Evolutionary conservation across 2,797 vertebrate species (phyloP), one percentile per base, ranked within the genome.

Genomic region (Alfaro cultratus): DNA sequence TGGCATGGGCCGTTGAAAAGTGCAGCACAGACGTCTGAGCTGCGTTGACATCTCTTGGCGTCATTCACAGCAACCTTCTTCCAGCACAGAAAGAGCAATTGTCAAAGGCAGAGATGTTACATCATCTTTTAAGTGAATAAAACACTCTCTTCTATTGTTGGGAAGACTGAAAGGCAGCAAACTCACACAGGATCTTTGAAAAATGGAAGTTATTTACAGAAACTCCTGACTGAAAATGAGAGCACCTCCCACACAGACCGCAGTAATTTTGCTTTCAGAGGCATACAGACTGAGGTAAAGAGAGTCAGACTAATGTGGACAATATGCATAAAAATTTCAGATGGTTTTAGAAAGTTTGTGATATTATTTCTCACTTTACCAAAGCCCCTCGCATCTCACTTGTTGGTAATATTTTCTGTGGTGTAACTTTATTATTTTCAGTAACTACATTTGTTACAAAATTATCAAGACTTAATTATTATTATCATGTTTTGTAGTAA

Each of bases 241-340:
- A 12, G 4, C 46, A 0, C 74, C 51, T 57, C 79, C 75, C 74
- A n/a, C 76, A 72, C 43, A 78, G 34, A 76, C 36, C 18, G 45
- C 21, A 1, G 26, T 29, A 72, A 47, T 83, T 89, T 77, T 72
- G 21, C 6, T 82, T 78, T 87, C 43, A 78, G 84, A 86, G 39
- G 60, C 72, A 36, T 60, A 7, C 53, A 70, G 36, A 31, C 39
- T 9, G 34, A 76, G 18, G 57, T 77, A 73, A 76, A 53, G 21
- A 78, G 26, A 76, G 45, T 83, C 79, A 81, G 80, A 73, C 80
- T 53, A 43, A 18, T 64, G 11, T 68, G 74, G 70, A 86, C 79
- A 77, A 73, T 57, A 79, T 78, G 76, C 5, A 68, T 73, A 57
- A 23, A 83, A 85, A 91, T 86, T 68, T 89, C 82, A 83, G 1